Conservation (phyloP, 2,797 vertebrate genomes). For the Rallus crepitans region DNA sequence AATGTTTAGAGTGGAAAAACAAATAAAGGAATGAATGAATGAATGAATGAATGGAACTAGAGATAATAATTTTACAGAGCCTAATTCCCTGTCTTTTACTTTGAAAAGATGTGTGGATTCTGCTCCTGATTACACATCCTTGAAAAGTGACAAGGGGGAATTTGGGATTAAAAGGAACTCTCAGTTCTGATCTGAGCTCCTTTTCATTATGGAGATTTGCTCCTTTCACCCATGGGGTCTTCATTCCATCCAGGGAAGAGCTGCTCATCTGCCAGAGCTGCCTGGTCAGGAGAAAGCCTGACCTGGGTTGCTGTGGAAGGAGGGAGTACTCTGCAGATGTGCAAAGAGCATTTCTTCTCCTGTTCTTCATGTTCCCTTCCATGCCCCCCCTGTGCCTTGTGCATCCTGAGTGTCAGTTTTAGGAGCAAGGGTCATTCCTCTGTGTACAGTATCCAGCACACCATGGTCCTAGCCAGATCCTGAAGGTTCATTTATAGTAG, state of each 20-base stretch:
- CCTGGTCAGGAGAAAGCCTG: background rate
- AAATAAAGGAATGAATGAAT: background rate
- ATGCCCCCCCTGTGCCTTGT: background rate
- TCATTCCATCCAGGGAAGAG: fast-evolving
- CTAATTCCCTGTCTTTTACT: background rate
- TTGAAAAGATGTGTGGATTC: background rate
- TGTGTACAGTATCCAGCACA: background rate
- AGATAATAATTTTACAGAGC: fast-evolving
- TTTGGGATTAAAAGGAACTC: background rate
- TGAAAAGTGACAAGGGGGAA: background rate
- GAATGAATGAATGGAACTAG: fast-evolving
- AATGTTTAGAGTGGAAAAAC: background rate
- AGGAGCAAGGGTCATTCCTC: background rate
- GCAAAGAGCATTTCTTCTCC: background rate
- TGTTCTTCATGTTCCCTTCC: fast-evolving
- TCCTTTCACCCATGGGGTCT: background rate
- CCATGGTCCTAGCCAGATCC: background rate
- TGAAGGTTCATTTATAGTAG: background rate
- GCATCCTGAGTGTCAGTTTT: fast-evolving
- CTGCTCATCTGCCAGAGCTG: background rate
- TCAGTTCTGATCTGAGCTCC: background rate
- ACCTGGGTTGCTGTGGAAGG: background rate
- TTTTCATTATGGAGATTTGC: background rate
- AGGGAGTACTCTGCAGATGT: background rate
- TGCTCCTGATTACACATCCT: background rate